Evolutionary conservation across 2,113 vertebrate species (phyloP), one percentile per base, ranked within the genome.

Genomic region (Saccopteryx bilineata): DNA sequence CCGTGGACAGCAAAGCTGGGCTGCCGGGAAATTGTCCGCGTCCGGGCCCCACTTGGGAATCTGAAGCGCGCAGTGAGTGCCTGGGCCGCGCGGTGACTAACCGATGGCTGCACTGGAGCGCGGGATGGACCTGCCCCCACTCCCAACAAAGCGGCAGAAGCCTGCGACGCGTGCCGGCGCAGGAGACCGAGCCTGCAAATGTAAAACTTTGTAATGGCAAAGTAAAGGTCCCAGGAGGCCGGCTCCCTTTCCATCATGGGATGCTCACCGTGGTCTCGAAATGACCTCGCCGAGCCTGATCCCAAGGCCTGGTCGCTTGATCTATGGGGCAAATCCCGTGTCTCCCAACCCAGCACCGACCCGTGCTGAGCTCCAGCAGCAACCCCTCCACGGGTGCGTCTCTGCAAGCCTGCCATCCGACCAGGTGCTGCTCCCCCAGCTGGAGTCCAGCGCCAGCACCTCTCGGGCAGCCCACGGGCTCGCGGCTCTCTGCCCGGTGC

Each of bases 191-290:
- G 91, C 80, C 94, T 78, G 69, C 78, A 87, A 98, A 65, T 96
- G 94, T 93, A 97, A 97, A 98, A 98, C 97, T 98, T 97, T 97
- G 87, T 87, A 89, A 68, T 80, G 90, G 96, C 87, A 81, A 94
- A 95, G 95, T 89, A 68, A 81, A 94, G 91, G 96, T 97, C 96
- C 96, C 97, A 65, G 69, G 90, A 96, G 97, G 75, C 92, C 66
- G 19, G 89, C 75, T 94, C 69, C 78, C 39, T 33, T 79, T 74
- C 52, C 46, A 61, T 26, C 68, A 85, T 28, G 0, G 78, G 33
- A 46, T 46, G 54, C 69, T 94, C 80, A 65, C 52, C 31, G 14
- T 81, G 66, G 76, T 93, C 89, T 95, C 74, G 11, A 71, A 87
- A 92, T 66, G 89, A 89, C 88, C 81, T 66, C 81, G 75, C 19